Conservation (phyloP, 2,113 vertebrate genomes). For the Pogonocichla stellata region DNA sequence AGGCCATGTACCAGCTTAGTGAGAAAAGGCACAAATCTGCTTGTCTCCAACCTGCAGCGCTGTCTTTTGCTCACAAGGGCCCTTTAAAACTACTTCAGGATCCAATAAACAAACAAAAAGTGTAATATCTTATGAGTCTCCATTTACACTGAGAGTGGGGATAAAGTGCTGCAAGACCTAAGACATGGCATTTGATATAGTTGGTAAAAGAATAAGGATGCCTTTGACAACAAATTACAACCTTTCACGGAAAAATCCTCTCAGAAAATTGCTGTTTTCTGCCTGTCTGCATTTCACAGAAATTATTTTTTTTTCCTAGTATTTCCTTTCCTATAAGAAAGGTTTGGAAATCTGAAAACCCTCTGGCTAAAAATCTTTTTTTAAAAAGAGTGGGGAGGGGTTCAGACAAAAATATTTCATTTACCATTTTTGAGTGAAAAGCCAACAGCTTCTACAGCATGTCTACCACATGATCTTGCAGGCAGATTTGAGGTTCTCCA, state of each 20-base stretch:
- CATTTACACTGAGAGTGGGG: not conserved
- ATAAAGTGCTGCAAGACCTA: not conserved
- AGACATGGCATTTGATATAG: not conserved
- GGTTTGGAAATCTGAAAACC: not conserved
- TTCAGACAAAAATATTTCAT: not conserved
- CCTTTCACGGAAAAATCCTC: constrained; percentile 24
- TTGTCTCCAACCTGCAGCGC: not conserved
- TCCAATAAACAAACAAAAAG: not conserved
- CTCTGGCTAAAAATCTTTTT: not conserved
- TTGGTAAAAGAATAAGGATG: constrained; percentile 14
- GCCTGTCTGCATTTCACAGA: constrained; percentile 3
- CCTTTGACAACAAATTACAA: constrained; percentile 34
- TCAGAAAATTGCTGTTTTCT: constrained; percentile 21
- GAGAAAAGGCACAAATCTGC: not conserved
- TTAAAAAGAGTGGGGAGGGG: not conserved
- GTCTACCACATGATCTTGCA: not conserved
- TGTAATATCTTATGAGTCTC: not conserved
- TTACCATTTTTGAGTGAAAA: constrained; percentile 7
- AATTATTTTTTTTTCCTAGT: not conserved
- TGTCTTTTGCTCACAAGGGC: not conserved
- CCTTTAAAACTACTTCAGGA: not conserved
- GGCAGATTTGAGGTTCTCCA: not conserved
- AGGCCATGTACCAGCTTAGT: not conserved
- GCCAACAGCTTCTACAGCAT: not conserved
- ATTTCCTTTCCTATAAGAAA: not conserved